phyloP scores from a whole-genome alignment of 2,888 invertebrate species.

The Zhuqinia jingwanae region DNA sequence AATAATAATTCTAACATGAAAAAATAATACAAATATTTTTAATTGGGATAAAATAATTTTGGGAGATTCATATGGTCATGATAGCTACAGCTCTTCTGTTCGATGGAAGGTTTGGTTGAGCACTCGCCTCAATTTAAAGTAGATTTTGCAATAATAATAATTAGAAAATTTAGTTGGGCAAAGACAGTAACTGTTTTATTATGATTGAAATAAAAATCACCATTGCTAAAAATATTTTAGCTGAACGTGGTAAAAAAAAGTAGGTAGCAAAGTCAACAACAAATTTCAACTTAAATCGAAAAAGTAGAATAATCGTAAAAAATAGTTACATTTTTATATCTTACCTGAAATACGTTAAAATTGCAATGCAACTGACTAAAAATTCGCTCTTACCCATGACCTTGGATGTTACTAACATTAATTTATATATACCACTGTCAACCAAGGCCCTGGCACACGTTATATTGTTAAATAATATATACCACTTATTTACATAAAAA shows the following conservation, averaged over 20 bases:
- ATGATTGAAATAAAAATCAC: neutral
- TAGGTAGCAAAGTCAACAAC: conserved; percentile 57
- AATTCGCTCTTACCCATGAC: conserved; percentile 47
- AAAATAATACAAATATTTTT: too few relatives aligned
- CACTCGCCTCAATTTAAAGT: too few relatives aligned
- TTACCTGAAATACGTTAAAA: conserved; percentile 46
- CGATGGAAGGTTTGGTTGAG: too few relatives aligned
- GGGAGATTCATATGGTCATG: too few relatives aligned
- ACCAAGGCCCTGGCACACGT: conserved; percentile 58
- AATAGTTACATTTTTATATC: conserved; percentile 4
- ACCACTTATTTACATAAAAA: neutral
- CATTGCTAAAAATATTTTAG: neutral
- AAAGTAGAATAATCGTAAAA: conserved; percentile 10
- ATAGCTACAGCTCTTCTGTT: too few relatives aligned
- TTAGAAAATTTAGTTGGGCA: neutral
- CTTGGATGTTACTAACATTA: conserved; percentile 32
- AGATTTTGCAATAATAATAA: neutral
- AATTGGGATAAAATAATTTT: too few relatives aligned
- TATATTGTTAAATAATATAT: conserved; percentile 1
- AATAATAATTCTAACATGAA: too few relatives aligned
- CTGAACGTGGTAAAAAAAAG: conserved; percentile 11
- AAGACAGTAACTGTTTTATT: neutral
- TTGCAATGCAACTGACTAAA: conserved; percentile 71
- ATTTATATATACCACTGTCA: conserved; percentile 33
- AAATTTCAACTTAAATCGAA: conserved; percentile 17